phyloP scores from a whole-genome alignment of 2,888 invertebrate genomes.

The Cryptus viduatorius region DNA sequence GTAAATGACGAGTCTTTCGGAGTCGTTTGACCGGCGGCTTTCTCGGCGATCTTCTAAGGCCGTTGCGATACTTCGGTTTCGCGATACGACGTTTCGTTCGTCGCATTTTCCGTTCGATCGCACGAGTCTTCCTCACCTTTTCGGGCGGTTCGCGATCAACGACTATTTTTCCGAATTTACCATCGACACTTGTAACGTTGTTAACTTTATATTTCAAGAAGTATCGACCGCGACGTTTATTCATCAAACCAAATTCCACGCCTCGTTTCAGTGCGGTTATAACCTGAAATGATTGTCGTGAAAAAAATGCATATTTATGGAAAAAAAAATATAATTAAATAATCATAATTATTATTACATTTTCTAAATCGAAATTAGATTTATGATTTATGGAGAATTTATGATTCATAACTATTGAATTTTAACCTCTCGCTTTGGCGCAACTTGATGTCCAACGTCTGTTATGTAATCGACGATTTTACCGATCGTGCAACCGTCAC shows the following conservation, averaged over 20 bases:
- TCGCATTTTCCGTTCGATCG: slow-evolving; percentile 31
- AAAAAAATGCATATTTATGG: background rate
- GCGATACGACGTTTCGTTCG: slow-evolving; percentile 46
- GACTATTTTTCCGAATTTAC: slow-evolving; percentile 23
- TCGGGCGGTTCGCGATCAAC: background rate
- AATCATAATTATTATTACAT: background rate
- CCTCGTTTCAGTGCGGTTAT: slow-evolving; percentile 73
- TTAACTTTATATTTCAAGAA: slow-evolving; percentile 55
- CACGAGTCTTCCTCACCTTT: slow-evolving; percentile 1
- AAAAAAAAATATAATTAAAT: background rate
- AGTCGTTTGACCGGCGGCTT: slow-evolving; percentile 45
- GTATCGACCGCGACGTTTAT: slow-evolving; percentile 72
- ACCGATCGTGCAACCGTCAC: slow-evolving; percentile 72
- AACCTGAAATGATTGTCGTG: slow-evolving; percentile 62
- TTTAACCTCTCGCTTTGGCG: slow-evolving; percentile 74
- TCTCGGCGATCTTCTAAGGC: slow-evolving; percentile 34
- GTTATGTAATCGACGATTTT: slow-evolving; percentile 74
- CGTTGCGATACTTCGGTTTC: slow-evolving; percentile 11
- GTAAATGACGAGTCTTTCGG: slow-evolving; percentile 37
- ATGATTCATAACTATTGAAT: background rate
- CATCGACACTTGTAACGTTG: slow-evolving; percentile 7
- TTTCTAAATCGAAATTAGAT: background rate
- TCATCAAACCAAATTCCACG: slow-evolving; percentile 75
- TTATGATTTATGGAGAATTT: background rate
- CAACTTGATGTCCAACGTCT: slow-evolving; percentile 63